These are phyloP conservation scores for Metopia argyrocephala DNA, from an alignment of 2,888 invertebrate species.

Conservation along the genomic window DNA sequence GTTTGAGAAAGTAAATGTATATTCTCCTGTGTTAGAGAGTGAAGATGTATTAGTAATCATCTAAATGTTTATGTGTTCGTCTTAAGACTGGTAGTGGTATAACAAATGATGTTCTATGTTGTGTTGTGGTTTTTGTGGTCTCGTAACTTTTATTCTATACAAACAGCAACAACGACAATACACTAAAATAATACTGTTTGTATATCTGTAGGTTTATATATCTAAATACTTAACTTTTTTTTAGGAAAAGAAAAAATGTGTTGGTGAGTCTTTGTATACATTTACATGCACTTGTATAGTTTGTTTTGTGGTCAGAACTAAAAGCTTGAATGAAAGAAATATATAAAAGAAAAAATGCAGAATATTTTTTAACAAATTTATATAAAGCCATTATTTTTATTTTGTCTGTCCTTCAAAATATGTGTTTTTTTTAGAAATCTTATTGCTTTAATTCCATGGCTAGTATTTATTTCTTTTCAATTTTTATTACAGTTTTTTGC, in stretches of 20 bases:
- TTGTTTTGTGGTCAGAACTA: conserved; percentile 59
- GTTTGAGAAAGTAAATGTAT: too few relatives aligned
- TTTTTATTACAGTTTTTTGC: background rate
- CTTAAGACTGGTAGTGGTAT: conserved; percentile 61
- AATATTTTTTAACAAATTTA: conserved; percentile 33
- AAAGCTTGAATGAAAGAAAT: conserved; percentile 53
- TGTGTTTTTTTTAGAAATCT: background rate
- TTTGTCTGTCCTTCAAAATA: background rate
- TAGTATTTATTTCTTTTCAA: background rate
- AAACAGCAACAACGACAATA: conserved; percentile 12
- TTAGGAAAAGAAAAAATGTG: too few relatives aligned
- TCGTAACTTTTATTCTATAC: conserved; percentile 62
- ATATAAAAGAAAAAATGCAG: background rate
- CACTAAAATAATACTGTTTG: background rate
- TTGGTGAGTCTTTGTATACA: conserved; percentile 9
- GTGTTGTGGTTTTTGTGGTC: conserved; percentile 62
- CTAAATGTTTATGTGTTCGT: conserved; percentile 3
- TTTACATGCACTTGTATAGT: conserved; percentile 31
- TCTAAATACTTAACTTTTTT: too few relatives aligned
- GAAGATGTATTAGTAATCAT: conserved; percentile 1
- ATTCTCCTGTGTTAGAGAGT: background rate
- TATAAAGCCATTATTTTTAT: too few relatives aligned
- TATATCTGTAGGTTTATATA: background rate
- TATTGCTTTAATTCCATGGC: conserved; percentile 25
- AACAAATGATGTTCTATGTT: conserved; percentile 64